A percentile compares a stretch with the other conserved stretches of the same genome.
Conservation (phyloP, 2,888 invertebrate species). For the Biston betularia region DNA sequence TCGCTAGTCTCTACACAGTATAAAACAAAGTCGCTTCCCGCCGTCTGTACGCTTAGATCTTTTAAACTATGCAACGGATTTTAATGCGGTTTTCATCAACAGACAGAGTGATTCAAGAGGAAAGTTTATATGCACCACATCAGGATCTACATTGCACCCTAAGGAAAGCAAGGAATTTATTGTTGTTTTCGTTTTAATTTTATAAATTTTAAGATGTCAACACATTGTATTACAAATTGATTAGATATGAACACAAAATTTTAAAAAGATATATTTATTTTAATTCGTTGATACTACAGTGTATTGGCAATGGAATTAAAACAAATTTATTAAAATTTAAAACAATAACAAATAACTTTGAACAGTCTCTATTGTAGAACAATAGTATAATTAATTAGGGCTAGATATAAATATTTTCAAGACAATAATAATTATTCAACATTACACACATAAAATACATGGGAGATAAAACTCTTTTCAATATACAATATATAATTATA, state of each 20-base stretch:
- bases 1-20: no score
- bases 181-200: no score
- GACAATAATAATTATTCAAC: conserved; percentile 8
- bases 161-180: no score
- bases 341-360: conserved; percentile 1
- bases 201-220: neutral
- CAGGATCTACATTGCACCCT: no score
- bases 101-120: no score
- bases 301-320: neutral
- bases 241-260: neutral
- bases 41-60: no score
- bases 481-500: neutral
- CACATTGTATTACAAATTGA: neutral
- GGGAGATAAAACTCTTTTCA: neutral
- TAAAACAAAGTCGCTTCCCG: no score
- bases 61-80: no score
- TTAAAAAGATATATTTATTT: neutral
- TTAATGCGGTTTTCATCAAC: no score
- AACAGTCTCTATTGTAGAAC: conserved; percentile 3
- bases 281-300: neutral
- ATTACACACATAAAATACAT: conserved; percentile 19
- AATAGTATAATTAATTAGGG: conserved; percentile 1
- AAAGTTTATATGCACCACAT: no score
- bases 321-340: neutral
- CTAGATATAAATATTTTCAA: neutral